Conservation (phyloP, 1,140 invertebrate species). For the Chionoecetes opilio region DNA sequence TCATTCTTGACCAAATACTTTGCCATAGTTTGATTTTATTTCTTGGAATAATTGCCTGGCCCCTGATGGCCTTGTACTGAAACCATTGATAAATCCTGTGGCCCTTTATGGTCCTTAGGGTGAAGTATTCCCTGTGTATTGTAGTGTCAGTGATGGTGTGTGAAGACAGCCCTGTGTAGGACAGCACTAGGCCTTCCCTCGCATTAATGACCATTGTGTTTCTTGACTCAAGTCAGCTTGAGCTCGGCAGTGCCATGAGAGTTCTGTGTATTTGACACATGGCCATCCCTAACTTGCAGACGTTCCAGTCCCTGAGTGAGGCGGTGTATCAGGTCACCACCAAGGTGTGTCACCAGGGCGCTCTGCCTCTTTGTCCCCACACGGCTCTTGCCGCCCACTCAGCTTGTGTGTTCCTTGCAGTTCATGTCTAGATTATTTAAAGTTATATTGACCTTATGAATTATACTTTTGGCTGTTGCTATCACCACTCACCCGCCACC, state of each 20-base stretch:
- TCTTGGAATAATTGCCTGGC: background rate
- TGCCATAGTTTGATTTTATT: background rate
- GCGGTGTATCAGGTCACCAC: slow-evolving; percentile 80
- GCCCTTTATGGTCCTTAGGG: background rate
- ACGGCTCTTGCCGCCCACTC: background rate
- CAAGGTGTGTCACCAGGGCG: slow-evolving; percentile 76
- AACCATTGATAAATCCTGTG: background rate
- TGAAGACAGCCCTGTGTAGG: background rate
- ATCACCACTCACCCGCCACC: background rate
- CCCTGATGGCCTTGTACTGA: background rate
- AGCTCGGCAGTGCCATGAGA: background rate
- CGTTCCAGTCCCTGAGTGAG: slow-evolving; percentile 79
- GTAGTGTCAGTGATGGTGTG: background rate
- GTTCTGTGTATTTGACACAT: slow-evolving; percentile 53
- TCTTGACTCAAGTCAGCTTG: background rate
- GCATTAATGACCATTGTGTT: background rate
- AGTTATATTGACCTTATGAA: background rate
- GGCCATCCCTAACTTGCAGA: slow-evolving; percentile 79
- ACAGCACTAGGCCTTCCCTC: background rate
- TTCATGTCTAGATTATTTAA: background rate
- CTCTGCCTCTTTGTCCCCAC: slow-evolving; percentile 45
- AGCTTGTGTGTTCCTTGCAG: background rate
- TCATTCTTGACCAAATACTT: background rate
- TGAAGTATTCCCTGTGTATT: background rate
- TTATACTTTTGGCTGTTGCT: background rate